phyloP scores from a whole-genome alignment of 2,113 vertebrate species.

The Neolamprologus tretocephalus region DNA sequence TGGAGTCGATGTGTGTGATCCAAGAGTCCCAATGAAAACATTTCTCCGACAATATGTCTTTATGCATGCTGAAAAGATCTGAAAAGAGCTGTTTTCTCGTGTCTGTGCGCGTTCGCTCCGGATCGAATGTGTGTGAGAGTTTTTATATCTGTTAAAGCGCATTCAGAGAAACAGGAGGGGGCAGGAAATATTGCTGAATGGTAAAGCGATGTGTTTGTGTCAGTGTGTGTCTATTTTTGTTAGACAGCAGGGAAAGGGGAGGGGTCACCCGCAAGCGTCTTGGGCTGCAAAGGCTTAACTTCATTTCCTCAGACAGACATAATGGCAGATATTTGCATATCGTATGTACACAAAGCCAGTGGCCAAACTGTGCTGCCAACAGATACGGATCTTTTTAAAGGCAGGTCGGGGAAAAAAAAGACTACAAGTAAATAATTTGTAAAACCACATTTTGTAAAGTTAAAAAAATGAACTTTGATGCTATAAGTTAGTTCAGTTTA shows the following conservation, averaged over 20 bases:
- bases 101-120: neutral
- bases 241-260: neutral
- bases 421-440: neutral
- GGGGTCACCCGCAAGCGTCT: slow-evolving; percentile 18
- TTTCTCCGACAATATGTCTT: slow-evolving; percentile 38
- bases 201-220: slow-evolving; percentile 36
- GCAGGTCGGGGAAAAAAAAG: neutral
- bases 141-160: slow-evolving; percentile 50
- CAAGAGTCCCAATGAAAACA: slow-evolving; percentile 32
- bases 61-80: slow-evolving; percentile 29
- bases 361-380: neutral
- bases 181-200: slow-evolving; percentile 63
- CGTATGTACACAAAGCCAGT: slow-evolving; percentile 32
- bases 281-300: slow-evolving; percentile 34
- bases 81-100: slow-evolving; percentile 12
- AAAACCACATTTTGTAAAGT: neutral
- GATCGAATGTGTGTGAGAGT: neutral
- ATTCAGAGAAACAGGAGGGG: slow-evolving; percentile 57
- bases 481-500: neutral
- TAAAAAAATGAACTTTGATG: neutral
- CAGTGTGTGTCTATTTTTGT: slow-evolving; percentile 16
- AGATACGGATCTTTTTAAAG: slow-evolving; percentile 17
- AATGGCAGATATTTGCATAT: slow-evolving; percentile 49
- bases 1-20: neutral
- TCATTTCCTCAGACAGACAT: slow-evolving; percentile 40